Evolutionary conservation across 2,888 invertebrate genomes (phyloP).

Genomic region (Habroteleia sp.): DNA sequence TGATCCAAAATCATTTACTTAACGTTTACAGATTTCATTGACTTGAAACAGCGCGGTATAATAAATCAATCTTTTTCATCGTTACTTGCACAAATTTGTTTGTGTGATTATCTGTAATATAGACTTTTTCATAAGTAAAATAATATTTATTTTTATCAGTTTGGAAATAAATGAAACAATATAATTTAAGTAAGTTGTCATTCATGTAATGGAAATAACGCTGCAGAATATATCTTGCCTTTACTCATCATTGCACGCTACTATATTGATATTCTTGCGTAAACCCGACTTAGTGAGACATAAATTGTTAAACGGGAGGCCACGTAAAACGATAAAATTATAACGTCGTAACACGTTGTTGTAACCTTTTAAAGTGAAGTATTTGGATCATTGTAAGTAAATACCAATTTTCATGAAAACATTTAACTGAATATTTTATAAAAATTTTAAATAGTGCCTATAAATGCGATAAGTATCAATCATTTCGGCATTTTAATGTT

Average conservation of each 20-base stretch:
- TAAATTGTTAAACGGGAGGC: conserved; percentile 17
- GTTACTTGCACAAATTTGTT: too few species aligned
- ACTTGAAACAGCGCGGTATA: too few species aligned
- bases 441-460: too few species aligned
- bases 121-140: background rate
- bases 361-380: background rate
- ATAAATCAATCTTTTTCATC: too few species aligned
- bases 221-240: conserved; percentile 3
- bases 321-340: conserved; percentile 15
- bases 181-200: conserved; percentile 4
- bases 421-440: too few species aligned
- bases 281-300: conserved; percentile 11
- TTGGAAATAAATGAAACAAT: background rate
- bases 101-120: too few species aligned
- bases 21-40: too few species aligned
- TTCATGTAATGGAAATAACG: conserved; percentile 20
- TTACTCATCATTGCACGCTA: background rate
- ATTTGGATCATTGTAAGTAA: background rate
- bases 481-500: too few species aligned
- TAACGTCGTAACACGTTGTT: background rate
- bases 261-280: conserved; percentile 30
- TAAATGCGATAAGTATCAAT: too few species aligned
- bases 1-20: too few species aligned
- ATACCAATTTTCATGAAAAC: too few species aligned
- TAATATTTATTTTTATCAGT: background rate